These are phyloP conservation scores for Ophioninae sp. DNA, from an alignment of 2,888 invertebrate genomes.

Conservation along the genomic window DNA sequence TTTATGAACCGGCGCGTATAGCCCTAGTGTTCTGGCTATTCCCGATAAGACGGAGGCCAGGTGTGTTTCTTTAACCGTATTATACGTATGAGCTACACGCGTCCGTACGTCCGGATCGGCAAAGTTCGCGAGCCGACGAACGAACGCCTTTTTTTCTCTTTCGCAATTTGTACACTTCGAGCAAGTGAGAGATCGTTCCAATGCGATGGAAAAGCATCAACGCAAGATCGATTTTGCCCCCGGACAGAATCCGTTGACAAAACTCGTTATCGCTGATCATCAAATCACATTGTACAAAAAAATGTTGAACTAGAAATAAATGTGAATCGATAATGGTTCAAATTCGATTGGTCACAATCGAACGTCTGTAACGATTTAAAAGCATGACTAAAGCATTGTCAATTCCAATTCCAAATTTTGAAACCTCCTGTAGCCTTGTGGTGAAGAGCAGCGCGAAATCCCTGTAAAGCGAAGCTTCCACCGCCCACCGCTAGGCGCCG, in stretches of 20 bases:
- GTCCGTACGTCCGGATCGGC: constrained; percentile 22
- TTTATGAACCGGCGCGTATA: constrained; percentile 39
- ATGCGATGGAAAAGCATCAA: background rate
- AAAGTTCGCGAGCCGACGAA: constrained; percentile 24
- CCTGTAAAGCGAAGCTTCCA: background rate
- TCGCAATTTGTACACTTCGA: background rate
- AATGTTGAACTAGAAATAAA: no score
- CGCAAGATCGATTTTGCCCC: no score
- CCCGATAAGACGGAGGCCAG: constrained; percentile 69
- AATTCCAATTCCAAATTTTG: no score
- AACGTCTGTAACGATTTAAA: no score
- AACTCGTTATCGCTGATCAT: no score
- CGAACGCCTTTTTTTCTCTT: constrained; percentile 19
- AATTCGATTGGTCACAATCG: no score
- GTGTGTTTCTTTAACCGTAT: constrained; percentile 58
- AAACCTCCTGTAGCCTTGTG: no score
- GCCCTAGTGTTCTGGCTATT: constrained; percentile 62
- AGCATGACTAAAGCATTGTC: no score
- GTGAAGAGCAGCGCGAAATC: background rate
- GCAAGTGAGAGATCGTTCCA: constrained; percentile 4
- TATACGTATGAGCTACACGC: background rate
- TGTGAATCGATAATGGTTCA: no score
- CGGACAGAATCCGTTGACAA: no score
- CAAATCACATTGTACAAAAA: no score
- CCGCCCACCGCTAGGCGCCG: background rate